Evolutionary conservation across 2,797 vertebrate species (phyloP).

Genomic region (Macroramphosus scolopax): DNA sequence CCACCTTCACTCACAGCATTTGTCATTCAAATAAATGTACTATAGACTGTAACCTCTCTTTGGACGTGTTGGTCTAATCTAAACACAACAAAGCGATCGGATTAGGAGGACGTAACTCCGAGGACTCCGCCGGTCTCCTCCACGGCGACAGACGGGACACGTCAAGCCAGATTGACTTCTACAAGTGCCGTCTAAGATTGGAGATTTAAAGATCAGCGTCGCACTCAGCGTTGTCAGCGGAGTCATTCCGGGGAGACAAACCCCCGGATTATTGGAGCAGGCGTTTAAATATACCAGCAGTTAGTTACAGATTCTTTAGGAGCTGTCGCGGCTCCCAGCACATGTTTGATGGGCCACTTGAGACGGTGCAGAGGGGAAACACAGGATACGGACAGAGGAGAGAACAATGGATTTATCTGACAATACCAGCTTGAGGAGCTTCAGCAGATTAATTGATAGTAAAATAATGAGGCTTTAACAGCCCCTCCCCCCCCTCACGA

Average conservation of each 20-base stretch:
- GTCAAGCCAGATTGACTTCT: not conserved
- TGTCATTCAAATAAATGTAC: constrained; percentile 58
- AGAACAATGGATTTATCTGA: constrained; percentile 49
- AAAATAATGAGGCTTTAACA: constrained; percentile 58
- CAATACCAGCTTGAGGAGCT: constrained; percentile 34
- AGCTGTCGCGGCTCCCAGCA: constrained; percentile 36
- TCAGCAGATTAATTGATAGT: constrained; percentile 56
- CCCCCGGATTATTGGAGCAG: constrained; percentile 33
- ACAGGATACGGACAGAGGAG: constrained; percentile 40
- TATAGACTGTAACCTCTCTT: too few species aligned
- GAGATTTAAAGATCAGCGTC: constrained; percentile 18
- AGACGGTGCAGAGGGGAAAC: constrained; percentile 18
- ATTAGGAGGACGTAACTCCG: too few species aligned
- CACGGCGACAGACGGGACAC: too few species aligned
- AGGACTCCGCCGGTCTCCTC: too few species aligned
- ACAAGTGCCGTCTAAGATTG: constrained; percentile 7
- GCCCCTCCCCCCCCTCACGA: too few species aligned
- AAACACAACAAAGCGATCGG: too few species aligned
- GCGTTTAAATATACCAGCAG: constrained; percentile 41
- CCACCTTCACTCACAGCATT: constrained; percentile 56
- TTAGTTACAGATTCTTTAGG: constrained; percentile 47
- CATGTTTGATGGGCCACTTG: constrained; percentile 40
- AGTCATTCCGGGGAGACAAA: constrained; percentile 19
- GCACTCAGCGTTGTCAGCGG: constrained; percentile 7
- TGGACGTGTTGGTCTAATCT: too few species aligned